Conservation (phyloP, 2,113 vertebrate genomes). For the Emydocephalus ijimae region DNA sequence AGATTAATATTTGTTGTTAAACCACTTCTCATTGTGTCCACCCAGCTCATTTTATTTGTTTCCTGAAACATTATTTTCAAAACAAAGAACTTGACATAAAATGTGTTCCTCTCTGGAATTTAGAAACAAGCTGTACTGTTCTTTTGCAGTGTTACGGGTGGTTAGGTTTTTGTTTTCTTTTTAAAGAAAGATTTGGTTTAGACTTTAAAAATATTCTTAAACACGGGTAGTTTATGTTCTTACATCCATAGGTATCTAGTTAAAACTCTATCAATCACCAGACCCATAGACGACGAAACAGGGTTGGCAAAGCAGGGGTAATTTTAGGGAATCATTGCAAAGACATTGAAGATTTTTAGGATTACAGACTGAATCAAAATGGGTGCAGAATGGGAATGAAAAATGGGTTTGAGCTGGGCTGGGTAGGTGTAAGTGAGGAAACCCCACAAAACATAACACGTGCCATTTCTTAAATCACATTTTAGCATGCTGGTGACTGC, state of each 20-base stretch:
- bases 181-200: constrained; percentile 35
- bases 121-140: constrained; percentile 56
- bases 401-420: background rate
- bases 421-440: background rate
- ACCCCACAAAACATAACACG: background rate
- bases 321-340: background rate
- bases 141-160: constrained; percentile 36
- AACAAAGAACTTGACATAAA: constrained; percentile 54
- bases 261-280: background rate
- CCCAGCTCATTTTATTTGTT: constrained; percentile 45
- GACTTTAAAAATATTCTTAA: background rate
- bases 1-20: constrained; percentile 39
- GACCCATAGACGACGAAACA: background rate
- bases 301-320: background rate
- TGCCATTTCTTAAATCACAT: background rate
- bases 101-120: constrained; percentile 54
- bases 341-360: background rate
- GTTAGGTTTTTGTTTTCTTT: constrained; percentile 25
- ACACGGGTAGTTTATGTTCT: background rate
- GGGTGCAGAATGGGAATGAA: background rate
- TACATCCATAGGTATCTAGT: background rate
- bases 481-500: background rate
- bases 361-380: background rate
- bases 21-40: constrained; percentile 48
- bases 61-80: constrained; percentile 51